Evolutionary conservation across 2,113 vertebrate genomes (phyloP), one percentile per base, ranked within the genome.

Genomic region (Paedocypris sp.): DNA sequence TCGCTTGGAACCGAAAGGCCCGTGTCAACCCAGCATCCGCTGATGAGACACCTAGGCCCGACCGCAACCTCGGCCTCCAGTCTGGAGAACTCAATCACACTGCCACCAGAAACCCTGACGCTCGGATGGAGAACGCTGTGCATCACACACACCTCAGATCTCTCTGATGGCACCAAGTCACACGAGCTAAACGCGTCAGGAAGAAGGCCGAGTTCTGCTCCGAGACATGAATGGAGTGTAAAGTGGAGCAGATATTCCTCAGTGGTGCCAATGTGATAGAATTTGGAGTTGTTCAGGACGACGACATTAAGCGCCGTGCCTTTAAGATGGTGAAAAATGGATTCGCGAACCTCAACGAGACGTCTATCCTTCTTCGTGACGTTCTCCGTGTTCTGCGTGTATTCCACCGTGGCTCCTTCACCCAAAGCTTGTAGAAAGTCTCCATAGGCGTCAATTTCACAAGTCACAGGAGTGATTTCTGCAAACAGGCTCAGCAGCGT

Each of bases 391-490:
- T 83, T 80, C 58, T 13, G 71, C 16, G 82, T 89, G 61, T 93
- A 90, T 1, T 88, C 85, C 1, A 73, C 12, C 1, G 85, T 88
- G 39, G 93, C 89, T 12, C 77, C 66, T 1, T 85, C 72, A 2
- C 93, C 94, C 63, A 97, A 73, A 1, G 91, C 91, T 74, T 92
- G 94, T 0, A 98, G 86, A 32, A 99, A 97, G 72, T 97, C 95
- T 9, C 93, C 92, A 12, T 96, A 97, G 0, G 95, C 95, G 38
- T 99, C 93, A 32, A 97, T 85, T 75, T 99, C 94, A 79, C 90
- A 94, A 33, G 62, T 64, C 10, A 98, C 60, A 1, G 74, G 64
- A 8, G 74, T 80, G 20, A 90, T 5, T 36, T 89, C 71, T 66
- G 79, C 80, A 18, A 89, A 87, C 60, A 97, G 80, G 0, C 11